Conservation (phyloP, 1,140 invertebrate genomes). For the Aradophagus sp. region DNA sequence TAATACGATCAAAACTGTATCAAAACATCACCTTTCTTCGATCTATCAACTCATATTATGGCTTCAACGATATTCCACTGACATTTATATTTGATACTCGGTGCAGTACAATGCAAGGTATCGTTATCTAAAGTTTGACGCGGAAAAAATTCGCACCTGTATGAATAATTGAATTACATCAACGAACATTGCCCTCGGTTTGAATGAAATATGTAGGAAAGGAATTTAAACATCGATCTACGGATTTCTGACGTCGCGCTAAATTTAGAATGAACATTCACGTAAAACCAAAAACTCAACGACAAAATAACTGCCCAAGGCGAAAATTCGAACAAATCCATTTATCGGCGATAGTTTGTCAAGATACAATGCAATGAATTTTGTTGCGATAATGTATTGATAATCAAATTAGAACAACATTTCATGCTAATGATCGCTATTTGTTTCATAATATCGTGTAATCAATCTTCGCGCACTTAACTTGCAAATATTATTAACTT, state of each 20-base stretch:
- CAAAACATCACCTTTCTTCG: not conserved
- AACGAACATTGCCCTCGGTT: not conserved
- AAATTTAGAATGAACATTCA: not conserved
- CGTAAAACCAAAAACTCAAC: not conserved
- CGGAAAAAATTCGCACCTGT: constrained; percentile 22
- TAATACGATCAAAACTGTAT: not conserved
- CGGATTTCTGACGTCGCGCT: constrained; percentile 3
- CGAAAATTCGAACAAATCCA: constrained; percentile 10
- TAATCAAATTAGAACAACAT: constrained; percentile 26
- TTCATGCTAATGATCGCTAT: constrained; percentile 22
- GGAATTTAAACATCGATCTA: not conserved
- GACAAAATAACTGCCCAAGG: not conserved
- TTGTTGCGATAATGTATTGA: constrained; percentile 5
- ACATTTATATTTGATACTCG: constrained; percentile 19
- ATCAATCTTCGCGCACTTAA: constrained; percentile 18
- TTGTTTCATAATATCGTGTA: constrained; percentile 22
- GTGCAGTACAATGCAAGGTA: constrained; percentile 7
- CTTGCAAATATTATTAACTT: not conserved
- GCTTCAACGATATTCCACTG: constrained; percentile 31
- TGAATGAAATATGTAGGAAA: constrained; percentile 23
- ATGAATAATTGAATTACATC: constrained; percentile 39
- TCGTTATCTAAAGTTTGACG: constrained; percentile 28
- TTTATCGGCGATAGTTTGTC: constrained; percentile 9
- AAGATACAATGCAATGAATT: not conserved
- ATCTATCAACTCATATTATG: constrained; percentile 6